Percentiles rank a stretch among this genome's conserved stretches.
Evolutionary conservation across 2,797 vertebrate species (phyloP).

Genomic region (Crocodylus rhombifer): DNA sequence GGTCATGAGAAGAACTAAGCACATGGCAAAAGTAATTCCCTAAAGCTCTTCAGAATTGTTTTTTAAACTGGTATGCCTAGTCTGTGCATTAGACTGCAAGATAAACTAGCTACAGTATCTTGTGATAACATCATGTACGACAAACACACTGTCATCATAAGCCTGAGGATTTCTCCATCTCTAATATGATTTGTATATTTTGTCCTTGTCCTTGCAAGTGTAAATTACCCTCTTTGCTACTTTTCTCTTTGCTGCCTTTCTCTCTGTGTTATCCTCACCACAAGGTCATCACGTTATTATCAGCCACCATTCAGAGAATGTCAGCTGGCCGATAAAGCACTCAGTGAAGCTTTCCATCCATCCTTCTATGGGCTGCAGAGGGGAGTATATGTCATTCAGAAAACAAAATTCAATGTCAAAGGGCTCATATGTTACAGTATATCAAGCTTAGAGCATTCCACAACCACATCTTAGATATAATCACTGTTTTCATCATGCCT

Average conservation of each 20-base stretch:
- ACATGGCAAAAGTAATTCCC: background rate
- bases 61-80: background rate
- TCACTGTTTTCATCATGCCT: background rate
- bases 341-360: background rate
- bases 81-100: background rate
- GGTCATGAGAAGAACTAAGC: background rate
- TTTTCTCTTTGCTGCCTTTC: background rate
- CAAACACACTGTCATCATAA: background rate
- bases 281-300: conserved; percentile 16
- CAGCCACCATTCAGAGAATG: background rate
- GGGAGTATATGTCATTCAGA: background rate
- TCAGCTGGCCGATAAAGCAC: background rate
- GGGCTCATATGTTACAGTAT: accelerated
- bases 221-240: background rate
- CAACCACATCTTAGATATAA: background rate
- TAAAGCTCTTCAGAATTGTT: background rate
- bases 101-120: conserved; percentile 5
- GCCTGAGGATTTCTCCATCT: conserved; percentile 20
- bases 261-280: background rate
- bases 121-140: background rate
- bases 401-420: background rate
- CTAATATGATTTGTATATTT: conserved; percentile 31
- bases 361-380: background rate
- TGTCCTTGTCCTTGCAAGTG: conserved; percentile 18
- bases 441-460: background rate